Percentiles rank a stretch among this genome's conserved stretches.
Conservation (phyloP, 2,888 invertebrate species). For the Drosophila phalerata region DNA sequence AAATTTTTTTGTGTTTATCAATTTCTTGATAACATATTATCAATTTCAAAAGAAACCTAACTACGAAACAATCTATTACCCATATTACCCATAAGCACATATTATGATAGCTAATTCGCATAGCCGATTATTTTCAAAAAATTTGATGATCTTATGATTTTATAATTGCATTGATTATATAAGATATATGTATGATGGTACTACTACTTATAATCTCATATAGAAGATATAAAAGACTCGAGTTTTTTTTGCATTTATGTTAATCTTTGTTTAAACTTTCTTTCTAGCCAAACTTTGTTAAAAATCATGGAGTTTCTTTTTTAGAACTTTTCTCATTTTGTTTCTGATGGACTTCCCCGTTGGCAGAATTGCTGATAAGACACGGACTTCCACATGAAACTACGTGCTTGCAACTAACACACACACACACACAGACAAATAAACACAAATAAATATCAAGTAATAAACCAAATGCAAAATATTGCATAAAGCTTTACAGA, state of each 20-base stretch:
- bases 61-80: neutral
- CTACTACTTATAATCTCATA: no score
- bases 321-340: slow-evolving; percentile 51
- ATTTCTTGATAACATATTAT: slow-evolving; percentile 46
- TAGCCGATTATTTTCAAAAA: neutral
- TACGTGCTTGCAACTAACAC: slow-evolving; percentile 52
- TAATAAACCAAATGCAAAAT: slow-evolving; percentile 50
- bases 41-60: slow-evolving; percentile 20
- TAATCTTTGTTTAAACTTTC: neutral
- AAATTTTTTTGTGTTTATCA: slow-evolving; percentile 28
- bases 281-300: neutral
- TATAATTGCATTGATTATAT: neutral
- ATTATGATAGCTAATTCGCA: slow-evolving; percentile 8
- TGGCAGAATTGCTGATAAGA: slow-evolving; percentile 50
- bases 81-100: neutral
- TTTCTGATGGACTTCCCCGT: slow-evolving; percentile 28
- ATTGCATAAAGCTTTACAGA: slow-evolving; percentile 19
- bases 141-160: neutral
- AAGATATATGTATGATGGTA: no score
- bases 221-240: neutral
- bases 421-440: slow-evolving; percentile 36
- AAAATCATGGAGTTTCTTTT: slow-evolving; percentile 6
- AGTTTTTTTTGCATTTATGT: neutral
- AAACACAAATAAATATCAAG: slow-evolving; percentile 29
- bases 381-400: slow-evolving; percentile 53